Conservation (phyloP, 2,113 vertebrate species). For the Stomatorhinus ivindoensis region DNA sequence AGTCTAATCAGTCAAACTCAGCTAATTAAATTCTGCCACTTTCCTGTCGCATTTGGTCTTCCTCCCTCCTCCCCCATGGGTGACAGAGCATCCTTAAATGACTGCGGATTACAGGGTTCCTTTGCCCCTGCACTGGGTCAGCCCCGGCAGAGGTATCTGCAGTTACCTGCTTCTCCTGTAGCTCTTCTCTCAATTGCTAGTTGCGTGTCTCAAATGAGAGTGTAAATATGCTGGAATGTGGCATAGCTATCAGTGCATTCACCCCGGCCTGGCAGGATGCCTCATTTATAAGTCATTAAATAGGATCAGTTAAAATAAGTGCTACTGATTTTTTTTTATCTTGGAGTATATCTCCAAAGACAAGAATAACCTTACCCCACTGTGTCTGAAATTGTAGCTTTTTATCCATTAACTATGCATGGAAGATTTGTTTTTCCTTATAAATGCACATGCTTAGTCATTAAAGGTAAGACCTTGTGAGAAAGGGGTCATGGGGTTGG, state of each 20-base stretch:
- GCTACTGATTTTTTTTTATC: slow-evolving; percentile 1
- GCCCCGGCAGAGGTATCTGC: neutral
- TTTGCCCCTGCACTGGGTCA: neutral
- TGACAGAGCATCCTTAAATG: neutral
- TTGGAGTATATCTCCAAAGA: neutral
- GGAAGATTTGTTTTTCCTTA: neutral
- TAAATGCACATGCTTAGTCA: neutral
- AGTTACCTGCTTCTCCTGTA: neutral
- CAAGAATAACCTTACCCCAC: neutral
- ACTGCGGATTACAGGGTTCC: neutral
- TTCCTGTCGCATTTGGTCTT: neutral
- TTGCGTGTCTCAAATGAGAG: neutral
- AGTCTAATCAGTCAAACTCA: neutral
- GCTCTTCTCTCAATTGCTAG: neutral
- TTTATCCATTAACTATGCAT: neutral
- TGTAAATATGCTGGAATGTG: neutral
- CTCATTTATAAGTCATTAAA: neutral
- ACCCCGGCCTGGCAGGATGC: neutral
- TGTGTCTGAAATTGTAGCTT: neutral
- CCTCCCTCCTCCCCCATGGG: too few species aligned
- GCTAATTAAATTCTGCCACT: neutral
- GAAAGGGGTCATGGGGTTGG: neutral
- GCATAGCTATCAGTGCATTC: neutral
- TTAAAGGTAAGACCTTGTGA: neutral
- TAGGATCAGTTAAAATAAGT: neutral